phyloP scores from a whole-genome alignment of 2,113 vertebrate species.

The Illadopsis cleaveri region DNA sequence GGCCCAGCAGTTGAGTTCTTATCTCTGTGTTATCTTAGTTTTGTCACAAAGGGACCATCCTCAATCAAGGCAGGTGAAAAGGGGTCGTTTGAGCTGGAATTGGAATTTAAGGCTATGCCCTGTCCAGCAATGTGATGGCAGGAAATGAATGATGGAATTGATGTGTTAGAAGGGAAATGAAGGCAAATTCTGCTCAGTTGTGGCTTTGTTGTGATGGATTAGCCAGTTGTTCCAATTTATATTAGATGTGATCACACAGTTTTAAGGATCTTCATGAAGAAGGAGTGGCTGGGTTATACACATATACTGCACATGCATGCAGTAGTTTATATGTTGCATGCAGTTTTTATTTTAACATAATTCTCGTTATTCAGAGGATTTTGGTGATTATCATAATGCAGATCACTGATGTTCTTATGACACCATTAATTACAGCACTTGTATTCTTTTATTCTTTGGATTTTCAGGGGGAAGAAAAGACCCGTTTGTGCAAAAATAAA shows the following conservation, averaged over 20 bases:
- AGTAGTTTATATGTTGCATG: not conserved
- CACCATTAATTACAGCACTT: not conserved
- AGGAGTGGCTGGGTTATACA: not conserved
- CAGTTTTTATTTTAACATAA: not conserved
- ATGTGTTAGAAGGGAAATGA: not conserved
- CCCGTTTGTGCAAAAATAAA: not conserved
- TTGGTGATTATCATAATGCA: not conserved
- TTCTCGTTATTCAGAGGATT: not conserved
- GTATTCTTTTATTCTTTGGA: not conserved
- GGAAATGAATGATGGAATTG: not conserved
- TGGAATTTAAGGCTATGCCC: not conserved
- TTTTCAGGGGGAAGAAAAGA: not conserved
- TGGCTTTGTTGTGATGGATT: not conserved
- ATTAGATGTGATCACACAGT: not conserved
- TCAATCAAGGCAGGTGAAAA: not conserved
- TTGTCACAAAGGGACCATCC: not conserved
- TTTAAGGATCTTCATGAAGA: not conserved
- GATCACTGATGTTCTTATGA: not conserved
- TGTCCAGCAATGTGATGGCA: rapidly evolving
- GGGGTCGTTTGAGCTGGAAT: not conserved
- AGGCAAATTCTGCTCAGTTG: not conserved
- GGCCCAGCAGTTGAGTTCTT: not conserved
- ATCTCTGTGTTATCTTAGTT: not conserved
- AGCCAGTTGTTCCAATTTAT: rapidly evolving
- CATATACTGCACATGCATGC: rapidly evolving